These are phyloP conservation scores for Chelon auratus DNA, from an alignment of 2,797 vertebrate genomes.

Conservation along the genomic window DNA sequence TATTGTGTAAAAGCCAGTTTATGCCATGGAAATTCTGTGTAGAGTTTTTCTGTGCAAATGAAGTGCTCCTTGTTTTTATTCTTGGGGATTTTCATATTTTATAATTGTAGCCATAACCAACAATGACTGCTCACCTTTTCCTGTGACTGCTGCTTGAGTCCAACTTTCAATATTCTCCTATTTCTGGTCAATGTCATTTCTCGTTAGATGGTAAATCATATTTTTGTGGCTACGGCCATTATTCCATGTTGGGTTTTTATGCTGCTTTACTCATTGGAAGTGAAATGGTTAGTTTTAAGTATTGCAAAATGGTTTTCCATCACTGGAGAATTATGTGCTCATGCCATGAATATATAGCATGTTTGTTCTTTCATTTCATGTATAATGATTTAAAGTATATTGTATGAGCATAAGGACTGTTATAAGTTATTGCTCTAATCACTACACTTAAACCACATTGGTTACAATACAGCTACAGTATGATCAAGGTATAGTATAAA, in stretches of 20 bases:
- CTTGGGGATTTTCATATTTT: slow-evolving; percentile 16
- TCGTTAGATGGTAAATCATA: slow-evolving; percentile 29
- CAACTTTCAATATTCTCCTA: slow-evolving; percentile 26
- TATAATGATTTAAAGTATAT: too few relatives aligned
- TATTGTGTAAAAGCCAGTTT: slow-evolving; percentile 50
- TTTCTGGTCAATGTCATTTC: slow-evolving; percentile 33
- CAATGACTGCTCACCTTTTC: slow-evolving; percentile 55
- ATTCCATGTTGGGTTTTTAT: slow-evolving; percentile 37
- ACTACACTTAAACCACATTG: too few relatives aligned
- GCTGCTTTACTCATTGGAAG: slow-evolving; percentile 34
- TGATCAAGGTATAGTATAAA: neutral
- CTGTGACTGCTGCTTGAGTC: slow-evolving; percentile 30
- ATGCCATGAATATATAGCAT: slow-evolving; percentile 1
- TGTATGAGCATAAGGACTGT: too few relatives aligned
- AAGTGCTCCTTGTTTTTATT: slow-evolving; percentile 25
- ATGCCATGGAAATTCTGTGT: slow-evolving; percentile 29
- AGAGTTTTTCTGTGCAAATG: slow-evolving; percentile 7
- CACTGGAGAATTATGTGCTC: slow-evolving; percentile 19
- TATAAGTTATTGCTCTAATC: too few relatives aligned
- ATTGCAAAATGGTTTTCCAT: slow-evolving; percentile 26
- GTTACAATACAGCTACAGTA: too few relatives aligned
- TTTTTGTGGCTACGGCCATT: slow-evolving; percentile 35
- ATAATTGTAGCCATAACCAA: slow-evolving; percentile 35
- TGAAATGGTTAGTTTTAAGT: neutral
- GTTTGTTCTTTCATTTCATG: too few relatives aligned